These are phyloP conservation scores for Pardosa pseudoannulata DNA, from an alignment of 2,888 invertebrate species.

Conservation along the genomic window DNA sequence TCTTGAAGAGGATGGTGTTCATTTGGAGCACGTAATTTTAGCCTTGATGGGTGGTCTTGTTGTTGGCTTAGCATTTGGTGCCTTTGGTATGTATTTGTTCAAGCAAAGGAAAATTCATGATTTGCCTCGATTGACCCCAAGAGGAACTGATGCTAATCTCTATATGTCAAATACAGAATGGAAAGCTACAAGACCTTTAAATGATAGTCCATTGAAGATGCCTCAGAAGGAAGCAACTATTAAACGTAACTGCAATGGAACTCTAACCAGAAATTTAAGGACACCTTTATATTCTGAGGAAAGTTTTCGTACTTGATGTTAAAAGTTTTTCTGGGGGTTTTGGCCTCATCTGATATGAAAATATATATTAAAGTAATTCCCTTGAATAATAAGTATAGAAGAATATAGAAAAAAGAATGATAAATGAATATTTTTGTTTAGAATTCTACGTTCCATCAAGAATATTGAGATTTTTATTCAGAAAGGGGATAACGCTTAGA, in stretches of 20 bases:
- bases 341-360: neutral
- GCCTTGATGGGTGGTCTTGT: constrained; percentile 56
- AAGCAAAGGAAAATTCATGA: constrained; percentile 66
- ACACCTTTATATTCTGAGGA: constrained; percentile 66
- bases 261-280: constrained; percentile 62
- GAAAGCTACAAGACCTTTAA: constrained; percentile 44
- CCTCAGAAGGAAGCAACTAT: constrained; percentile 63
- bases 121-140: constrained; percentile 38
- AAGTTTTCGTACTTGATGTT: constrained; percentile 53
- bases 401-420: neutral
- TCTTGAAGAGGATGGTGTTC: constrained; percentile 62
- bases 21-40: constrained; percentile 56
- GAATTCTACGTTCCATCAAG: no score
- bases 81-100: constrained; percentile 64
- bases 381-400: neutral
- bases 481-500: no score
- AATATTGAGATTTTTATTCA: no score
- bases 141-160: constrained; percentile 56
- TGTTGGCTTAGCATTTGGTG: constrained; percentile 48
- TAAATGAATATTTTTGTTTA: no score
- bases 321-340: neutral
- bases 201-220: constrained; percentile 35
- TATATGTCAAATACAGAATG: constrained; percentile 65
- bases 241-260: constrained; percentile 64
- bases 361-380: neutral